Percentiles rank a stretch among this genome's conserved stretches.
Conservation (phyloP, 2,113 vertebrate species). For the Azemiops feae region DNA sequence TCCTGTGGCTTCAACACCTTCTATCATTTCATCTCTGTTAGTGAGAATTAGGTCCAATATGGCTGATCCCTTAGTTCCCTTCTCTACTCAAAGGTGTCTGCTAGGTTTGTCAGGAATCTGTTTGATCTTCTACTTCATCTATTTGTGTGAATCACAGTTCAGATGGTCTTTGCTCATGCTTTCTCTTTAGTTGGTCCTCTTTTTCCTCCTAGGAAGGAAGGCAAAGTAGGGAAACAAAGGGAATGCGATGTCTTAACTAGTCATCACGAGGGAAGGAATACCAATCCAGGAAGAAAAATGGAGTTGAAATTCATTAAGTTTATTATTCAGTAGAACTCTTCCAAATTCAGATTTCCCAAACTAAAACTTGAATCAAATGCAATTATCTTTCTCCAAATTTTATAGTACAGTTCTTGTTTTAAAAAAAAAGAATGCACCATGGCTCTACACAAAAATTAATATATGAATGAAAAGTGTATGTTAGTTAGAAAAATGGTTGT, state of each 20-base stretch:
- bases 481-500: not conserved
- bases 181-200: not conserved
- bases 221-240: not conserved
- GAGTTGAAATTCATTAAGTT: not conserved
- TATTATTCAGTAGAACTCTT: not conserved
- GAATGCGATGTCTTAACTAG: not conserved
- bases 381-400: not conserved
- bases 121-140: not conserved
- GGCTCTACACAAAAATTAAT: not conserved
- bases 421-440: not conserved
- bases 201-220: not conserved
- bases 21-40: too few relatives aligned
- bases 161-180: not conserved
- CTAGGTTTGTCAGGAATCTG: too few relatives aligned
- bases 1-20: too few relatives aligned
- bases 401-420: not conserved
- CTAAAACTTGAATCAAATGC: not conserved
- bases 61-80: too few relatives aligned
- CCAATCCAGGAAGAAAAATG: not conserved
- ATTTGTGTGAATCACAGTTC: not conserved
- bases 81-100: too few relatives aligned
- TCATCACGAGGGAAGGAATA: not conserved
- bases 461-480: not conserved
- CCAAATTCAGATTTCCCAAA: not conserved
- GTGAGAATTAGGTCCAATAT: too few relatives aligned